These are phyloP conservation scores for Leptestheria dahalacensis DNA, from an alignment of 1,140 invertebrate species.

Conservation along the genomic window DNA sequence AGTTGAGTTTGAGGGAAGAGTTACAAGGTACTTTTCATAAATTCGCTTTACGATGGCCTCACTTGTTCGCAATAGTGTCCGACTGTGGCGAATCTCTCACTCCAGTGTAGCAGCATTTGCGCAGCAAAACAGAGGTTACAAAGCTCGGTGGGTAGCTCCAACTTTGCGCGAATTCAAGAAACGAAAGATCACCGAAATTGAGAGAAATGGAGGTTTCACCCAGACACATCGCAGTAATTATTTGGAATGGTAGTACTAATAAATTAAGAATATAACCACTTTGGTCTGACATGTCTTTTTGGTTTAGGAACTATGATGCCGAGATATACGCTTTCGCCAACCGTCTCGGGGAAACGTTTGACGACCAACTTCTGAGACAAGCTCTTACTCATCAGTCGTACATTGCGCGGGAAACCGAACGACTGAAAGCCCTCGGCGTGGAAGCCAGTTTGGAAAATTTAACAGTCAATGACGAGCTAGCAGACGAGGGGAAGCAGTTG, in stretches of 20 bases:
- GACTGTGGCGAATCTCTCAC: not conserved
- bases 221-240: slow-evolving; percentile 39
- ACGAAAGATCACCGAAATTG: slow-evolving; percentile 27
- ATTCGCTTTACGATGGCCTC: not conserved
- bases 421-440: slow-evolving; percentile 51
- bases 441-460: slow-evolving; percentile 38
- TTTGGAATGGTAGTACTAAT: slow-evolving; percentile 41
- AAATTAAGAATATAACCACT: slow-evolving; percentile 3
- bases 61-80: not conserved
- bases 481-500: slow-evolving; percentile 44
- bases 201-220: slow-evolving; percentile 20
- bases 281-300: not conserved
- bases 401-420: slow-evolving; percentile 48
- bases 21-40: no score
- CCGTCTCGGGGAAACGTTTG: slow-evolving; percentile 69
- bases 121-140: slow-evolving; percentile 2
- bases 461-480: slow-evolving; percentile 49
- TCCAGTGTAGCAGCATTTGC: not conserved
- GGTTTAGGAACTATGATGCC: slow-evolving; percentile 57
- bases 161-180: slow-evolving; percentile 31
- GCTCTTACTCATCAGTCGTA: slow-evolving; percentile 70
- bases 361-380: slow-evolving; percentile 45
- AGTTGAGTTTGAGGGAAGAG: no score
- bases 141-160: slow-evolving; percentile 34
- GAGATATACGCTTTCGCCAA: slow-evolving; percentile 78